Evolutionary conservation across 2,797 vertebrate species (phyloP).

Genomic region (Pseudotriccus pelzelni): DNA sequence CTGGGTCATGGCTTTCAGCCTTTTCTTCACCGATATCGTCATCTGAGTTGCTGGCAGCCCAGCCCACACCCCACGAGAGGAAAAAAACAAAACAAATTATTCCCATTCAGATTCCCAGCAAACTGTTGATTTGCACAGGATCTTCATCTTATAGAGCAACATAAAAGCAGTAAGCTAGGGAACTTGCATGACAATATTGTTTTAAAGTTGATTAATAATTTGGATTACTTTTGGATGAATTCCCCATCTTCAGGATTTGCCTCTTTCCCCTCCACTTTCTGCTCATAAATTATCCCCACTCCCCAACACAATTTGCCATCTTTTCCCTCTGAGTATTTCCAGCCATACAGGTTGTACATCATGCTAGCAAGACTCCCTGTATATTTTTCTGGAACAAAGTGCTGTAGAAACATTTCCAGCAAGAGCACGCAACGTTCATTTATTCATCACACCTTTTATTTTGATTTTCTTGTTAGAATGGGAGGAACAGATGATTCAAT

Average conservation of each 20-base stretch:
- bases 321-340: neutral
- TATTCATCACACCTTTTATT: neutral
- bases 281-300: neutral
- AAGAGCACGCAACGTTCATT: neutral
- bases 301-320: neutral
- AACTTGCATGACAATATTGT: neutral
- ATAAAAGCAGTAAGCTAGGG: constrained; percentile 21
- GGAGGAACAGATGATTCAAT: neutral
- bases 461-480: neutral
- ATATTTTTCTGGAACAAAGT: neutral
- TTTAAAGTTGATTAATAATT: neutral
- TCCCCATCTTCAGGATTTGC: neutral
- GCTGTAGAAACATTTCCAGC: neutral
- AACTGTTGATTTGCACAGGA: neutral
- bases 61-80: neutral
- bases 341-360: neutral
- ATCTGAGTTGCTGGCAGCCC: constrained; percentile 81
- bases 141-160: constrained; percentile 51
- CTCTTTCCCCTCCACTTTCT: neutral
- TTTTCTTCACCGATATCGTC: constrained; percentile 82
- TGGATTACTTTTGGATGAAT: neutral
- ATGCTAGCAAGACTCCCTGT: neutral
- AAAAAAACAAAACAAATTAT: neutral
- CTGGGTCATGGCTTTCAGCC: constrained; percentile 89
- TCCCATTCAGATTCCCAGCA: neutral